Conservation (phyloP, 2,888 invertebrate species). For the Odontothrips loti region DNA sequence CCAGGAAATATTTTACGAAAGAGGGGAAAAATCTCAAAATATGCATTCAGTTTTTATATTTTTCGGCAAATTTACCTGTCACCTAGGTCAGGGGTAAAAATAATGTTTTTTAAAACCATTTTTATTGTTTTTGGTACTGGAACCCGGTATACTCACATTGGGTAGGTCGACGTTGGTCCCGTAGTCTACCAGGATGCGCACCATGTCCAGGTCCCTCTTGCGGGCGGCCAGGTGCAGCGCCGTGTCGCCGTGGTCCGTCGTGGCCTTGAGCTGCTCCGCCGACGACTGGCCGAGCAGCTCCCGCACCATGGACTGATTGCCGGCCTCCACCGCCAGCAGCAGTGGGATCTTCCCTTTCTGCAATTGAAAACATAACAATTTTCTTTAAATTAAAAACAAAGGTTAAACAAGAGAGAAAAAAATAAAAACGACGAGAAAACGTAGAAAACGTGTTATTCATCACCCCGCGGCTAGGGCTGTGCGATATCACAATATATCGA, state of each 20-base stretch:
- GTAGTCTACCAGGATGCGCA: conserved; percentile 84
- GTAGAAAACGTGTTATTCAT: neutral
- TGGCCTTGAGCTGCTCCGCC: conserved; percentile 80
- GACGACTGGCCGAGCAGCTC: conserved; percentile 85
- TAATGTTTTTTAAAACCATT: too few relatives aligned
- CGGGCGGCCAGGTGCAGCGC: conserved; percentile 93
- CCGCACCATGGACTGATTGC: conserved; percentile 91
- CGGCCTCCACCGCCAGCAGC: conserved; percentile 88
- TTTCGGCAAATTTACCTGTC: too few relatives aligned
- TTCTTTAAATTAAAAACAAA: neutral
- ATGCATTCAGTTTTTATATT: too few relatives aligned
- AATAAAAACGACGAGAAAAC: neutral
- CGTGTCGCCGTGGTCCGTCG: conserved; percentile 83
- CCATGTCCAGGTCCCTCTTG: conserved; percentile 88
- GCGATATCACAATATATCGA: too few relatives aligned
- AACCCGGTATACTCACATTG: conserved; percentile 57
- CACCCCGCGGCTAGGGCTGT: too few relatives aligned
- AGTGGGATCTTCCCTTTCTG: conserved; percentile 92
- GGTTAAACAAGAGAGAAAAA: neutral
- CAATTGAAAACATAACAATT: conserved; percentile 48
- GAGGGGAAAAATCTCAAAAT: too few relatives aligned
- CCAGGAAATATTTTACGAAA: too few relatives aligned
- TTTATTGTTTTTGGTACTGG: too few relatives aligned
- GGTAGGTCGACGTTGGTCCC: conserved; percentile 88
- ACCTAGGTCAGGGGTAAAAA: too few relatives aligned